Evolutionary conservation across 2,113 vertebrate species (phyloP).

Genomic region (Cnemophilus loriae): DNA sequence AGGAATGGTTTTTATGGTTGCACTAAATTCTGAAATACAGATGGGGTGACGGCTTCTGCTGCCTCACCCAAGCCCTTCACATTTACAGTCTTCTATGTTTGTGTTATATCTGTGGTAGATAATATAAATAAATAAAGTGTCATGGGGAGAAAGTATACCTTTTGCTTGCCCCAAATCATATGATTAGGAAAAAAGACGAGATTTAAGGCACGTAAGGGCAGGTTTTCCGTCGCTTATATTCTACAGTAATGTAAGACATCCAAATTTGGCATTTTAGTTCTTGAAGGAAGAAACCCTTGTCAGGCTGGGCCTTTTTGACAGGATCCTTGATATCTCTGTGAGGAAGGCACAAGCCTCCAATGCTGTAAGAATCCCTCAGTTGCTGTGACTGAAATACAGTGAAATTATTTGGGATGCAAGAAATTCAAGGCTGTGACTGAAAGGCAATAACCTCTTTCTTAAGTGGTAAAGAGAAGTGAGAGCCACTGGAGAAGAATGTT

Average conservation of each 20-base stretch:
- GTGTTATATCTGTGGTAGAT: background rate
- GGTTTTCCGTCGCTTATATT: background rate
- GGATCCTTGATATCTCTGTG: background rate
- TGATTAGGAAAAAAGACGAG: background rate
- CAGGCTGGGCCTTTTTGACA: background rate
- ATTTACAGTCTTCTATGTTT: background rate
- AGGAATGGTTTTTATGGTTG: constrained; percentile 3
- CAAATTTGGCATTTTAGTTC: background rate
- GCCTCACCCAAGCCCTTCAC: background rate
- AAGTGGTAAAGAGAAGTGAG: background rate
- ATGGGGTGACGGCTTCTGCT: background rate
- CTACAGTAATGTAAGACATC: background rate
- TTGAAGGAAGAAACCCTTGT: background rate
- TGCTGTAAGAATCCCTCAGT: background rate
- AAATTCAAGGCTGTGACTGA: constrained; percentile 9
- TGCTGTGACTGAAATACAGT: background rate
- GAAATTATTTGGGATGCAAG: background rate
- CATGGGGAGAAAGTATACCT: background rate
- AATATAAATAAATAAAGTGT: background rate
- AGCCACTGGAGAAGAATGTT: background rate
- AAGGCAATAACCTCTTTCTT: background rate
- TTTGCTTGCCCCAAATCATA: background rate
- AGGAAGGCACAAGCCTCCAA: background rate
- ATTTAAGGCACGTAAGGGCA: background rate
- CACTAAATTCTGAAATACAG: background rate